A percentile compares a stretch with the other conserved stretches of the same genome.
These are phyloP conservation scores for Hypsopygia costalis DNA, from an alignment of 2,888 invertebrate genomes.

Conservation along the genomic window DNA sequence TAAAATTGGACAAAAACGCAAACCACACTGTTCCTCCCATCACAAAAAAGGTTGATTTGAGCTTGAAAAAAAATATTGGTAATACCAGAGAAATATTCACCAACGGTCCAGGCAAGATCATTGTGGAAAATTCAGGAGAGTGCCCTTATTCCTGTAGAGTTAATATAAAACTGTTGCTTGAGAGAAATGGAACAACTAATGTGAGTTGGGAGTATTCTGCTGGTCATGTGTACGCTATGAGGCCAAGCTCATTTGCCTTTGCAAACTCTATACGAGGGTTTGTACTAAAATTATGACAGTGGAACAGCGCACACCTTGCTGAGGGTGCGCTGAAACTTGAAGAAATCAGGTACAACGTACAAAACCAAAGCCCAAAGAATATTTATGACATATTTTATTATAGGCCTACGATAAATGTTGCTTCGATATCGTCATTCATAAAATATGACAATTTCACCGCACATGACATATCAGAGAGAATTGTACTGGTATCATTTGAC, in stretches of 20 bases:
- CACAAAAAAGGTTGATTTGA: constrained; percentile 71
- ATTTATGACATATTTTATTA: constrained; percentile 62
- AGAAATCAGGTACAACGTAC: constrained; percentile 63
- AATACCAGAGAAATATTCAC: constrained; percentile 79
- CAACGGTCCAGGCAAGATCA: constrained; percentile 83
- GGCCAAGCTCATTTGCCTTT: constrained; percentile 84
- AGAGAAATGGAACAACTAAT: constrained; percentile 73
- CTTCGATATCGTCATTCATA: constrained; percentile 64
- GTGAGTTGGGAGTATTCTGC: constrained; percentile 83
- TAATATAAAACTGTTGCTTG: constrained; percentile 78
- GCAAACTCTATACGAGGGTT: constrained; percentile 84
- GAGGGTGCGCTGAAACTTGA: constrained; percentile 71
- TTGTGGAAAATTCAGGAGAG: constrained; percentile 85
- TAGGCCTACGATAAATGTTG: constrained; percentile 53
- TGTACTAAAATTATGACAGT: constrained; percentile 91
- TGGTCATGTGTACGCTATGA: constrained; percentile 85
- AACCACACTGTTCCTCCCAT: constrained; percentile 49
- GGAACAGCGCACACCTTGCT: constrained; percentile 80
- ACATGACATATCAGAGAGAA: constrained; percentile 84
- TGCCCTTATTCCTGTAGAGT: constrained; percentile 86
- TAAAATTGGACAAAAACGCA: constrained; percentile 46
- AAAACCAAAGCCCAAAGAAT: constrained; percentile 70
- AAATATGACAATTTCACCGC: constrained; percentile 71
- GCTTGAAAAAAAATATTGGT: constrained; percentile 78
- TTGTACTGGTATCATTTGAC: constrained; percentile 89